These are phyloP conservation scores for Hylyphantes graminicola DNA, from an alignment of 1,140 invertebrate species.

Conservation along the genomic window DNA sequence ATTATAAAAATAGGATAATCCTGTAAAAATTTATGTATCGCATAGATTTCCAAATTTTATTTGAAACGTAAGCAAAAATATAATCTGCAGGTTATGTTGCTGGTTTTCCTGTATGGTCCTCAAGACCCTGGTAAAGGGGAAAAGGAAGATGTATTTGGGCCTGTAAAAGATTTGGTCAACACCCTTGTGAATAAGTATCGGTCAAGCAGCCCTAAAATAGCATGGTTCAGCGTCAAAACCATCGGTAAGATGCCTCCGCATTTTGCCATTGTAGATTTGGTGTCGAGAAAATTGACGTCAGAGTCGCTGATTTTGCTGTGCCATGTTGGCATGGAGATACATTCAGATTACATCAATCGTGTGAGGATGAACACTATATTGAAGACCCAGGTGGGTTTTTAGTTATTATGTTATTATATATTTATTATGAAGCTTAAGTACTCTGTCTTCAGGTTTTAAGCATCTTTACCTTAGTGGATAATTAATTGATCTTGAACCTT, in stretches of 20 bases:
- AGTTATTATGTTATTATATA: too few relatives aligned
- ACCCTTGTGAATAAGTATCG: constrained; percentile 77
- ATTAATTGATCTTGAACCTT: too few relatives aligned
- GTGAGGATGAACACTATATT: constrained; percentile 87
- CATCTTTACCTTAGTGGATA: too few relatives aligned
- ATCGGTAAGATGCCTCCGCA: constrained; percentile 66
- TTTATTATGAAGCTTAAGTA: too few relatives aligned
- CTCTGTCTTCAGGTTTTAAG: too few relatives aligned
- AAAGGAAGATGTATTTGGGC: constrained; percentile 70
- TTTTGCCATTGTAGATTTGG: constrained; percentile 79
- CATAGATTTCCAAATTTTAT: too few relatives aligned
- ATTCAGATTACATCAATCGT: constrained; percentile 82
- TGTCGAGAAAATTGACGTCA: constrained; percentile 76
- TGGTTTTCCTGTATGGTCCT: constrained; percentile 69
- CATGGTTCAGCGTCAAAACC: constrained; percentile 74
- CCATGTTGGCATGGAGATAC: constrained; percentile 76
- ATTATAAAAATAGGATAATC: too few relatives aligned
- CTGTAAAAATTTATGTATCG: too few relatives aligned
- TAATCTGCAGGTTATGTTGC: constrained; percentile 69
- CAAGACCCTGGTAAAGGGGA: constrained; percentile 60
- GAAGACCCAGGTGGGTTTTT: constrained; percentile 74
- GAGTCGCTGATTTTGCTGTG: constrained; percentile 78
- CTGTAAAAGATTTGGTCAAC: constrained; percentile 75
- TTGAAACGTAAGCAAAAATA: too few relatives aligned
- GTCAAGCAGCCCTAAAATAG: constrained; percentile 76